These are phyloP conservation scores for Poecilia gillii DNA, from an alignment of 2,797 vertebrate genomes.

Conservation along the genomic window DNA sequence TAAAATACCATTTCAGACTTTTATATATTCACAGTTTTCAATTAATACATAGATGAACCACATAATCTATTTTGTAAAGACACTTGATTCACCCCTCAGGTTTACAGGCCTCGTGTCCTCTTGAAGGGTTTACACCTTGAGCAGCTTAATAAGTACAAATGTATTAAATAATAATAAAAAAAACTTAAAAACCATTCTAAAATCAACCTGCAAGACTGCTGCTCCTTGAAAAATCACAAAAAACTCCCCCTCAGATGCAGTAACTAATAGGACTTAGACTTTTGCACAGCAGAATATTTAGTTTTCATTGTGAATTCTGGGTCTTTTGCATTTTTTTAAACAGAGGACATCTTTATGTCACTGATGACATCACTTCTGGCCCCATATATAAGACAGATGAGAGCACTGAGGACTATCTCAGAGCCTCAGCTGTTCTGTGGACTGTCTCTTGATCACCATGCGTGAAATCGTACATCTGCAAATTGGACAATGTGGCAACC, in stretches of 20 bases:
- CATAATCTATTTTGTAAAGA: not conserved
- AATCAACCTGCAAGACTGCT: not conserved
- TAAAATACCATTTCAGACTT: not conserved
- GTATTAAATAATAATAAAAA: not conserved
- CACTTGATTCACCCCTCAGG: not conserved
- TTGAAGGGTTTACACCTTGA: not conserved
- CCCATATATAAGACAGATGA: constrained; percentile 56
- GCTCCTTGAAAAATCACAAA: not conserved
- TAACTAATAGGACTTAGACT: not conserved
- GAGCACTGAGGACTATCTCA: constrained; percentile 42
- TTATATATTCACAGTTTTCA: not conserved
- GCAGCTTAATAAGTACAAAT: not conserved
- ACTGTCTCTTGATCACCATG: constrained; percentile 82
- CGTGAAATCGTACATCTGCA: constrained; percentile 97
- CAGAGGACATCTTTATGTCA: constrained; percentile 53
- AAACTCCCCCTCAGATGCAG: not conserved
- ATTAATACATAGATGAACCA: not conserved
- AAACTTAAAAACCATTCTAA: not conserved
- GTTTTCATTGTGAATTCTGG: not conserved
- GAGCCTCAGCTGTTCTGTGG: constrained; percentile 51
- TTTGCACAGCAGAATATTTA: not conserved
- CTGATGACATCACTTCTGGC: constrained; percentile 69
- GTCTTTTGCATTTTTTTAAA: not conserved
- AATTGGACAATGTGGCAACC: constrained; percentile 98
- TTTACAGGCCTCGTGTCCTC: not conserved